Base-by-base conservation (phyloP, 2,113 vertebrate genomes). In the Mustela lutreola region DNA sequence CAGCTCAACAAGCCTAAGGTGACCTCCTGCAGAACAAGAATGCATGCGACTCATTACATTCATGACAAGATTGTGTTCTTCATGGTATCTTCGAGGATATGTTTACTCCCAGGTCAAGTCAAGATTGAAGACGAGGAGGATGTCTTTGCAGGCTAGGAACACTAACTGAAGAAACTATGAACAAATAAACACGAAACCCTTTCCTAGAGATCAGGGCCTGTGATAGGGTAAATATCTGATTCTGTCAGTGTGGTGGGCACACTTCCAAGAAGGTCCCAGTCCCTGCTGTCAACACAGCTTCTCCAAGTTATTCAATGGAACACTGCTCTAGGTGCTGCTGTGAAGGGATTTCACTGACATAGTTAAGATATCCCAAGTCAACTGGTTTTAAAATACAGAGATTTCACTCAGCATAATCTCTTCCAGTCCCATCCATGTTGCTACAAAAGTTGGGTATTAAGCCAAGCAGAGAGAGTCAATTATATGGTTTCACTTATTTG, bases 31-130 rank as follows among this genome's bases (percentile, higher is more conserved):
- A 56, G 0, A 92, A 42, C 7, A 50, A 94, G 70, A 39, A 22
- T 63, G 53, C 28, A 33, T 9, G 1, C 18, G 60, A 62, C 31
- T 89, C 24, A 28, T 50, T 89, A 31, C 56, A 22, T 36, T 36
- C 11, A 50, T 18, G 28, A 31, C 50, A 88, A 28, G 5, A 50
- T n/a, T 4, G 2, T 4, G 22, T 39, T 86, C 36, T 19, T 62
- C 7, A 0, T 14, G 50, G 60, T 58, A 12, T 28, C 48, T 33
- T 26, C n/a, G 11, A 88, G 24, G 48, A 67, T 63, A 36, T 6
- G 65, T 80, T 70, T 53, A 93, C 53, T 92, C 50, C n/a, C 33
- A 94, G 50, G 81, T 31, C 24, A 91, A 95, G 48, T 91, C 60
- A 89, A 86, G 45, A 91, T 84, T 84, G 71, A 65, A 81, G 60